These are phyloP conservation scores for Gastracanthus pulcherrimus DNA, from an alignment of 2,888 invertebrate genomes.

Conservation along the genomic window DNA sequence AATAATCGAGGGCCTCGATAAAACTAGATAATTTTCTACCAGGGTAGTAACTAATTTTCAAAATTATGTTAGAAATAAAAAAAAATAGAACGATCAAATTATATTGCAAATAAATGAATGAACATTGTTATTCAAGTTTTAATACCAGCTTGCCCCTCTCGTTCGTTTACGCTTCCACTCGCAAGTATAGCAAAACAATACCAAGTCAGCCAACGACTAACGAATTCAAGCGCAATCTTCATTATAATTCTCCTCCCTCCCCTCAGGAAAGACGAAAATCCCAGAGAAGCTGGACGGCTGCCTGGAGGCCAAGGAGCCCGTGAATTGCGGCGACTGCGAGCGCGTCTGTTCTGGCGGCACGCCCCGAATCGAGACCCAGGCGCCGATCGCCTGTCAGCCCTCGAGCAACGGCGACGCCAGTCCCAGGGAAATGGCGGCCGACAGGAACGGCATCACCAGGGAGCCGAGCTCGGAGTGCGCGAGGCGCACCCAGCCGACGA, in stretches of 20 bases:
- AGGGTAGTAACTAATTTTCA: too few species aligned
- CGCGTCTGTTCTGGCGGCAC: constrained; percentile 72
- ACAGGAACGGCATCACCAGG: constrained; percentile 40
- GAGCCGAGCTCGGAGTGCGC: constrained; percentile 56
- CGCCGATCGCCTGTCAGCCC: constrained; percentile 35
- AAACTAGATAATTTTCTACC: too few species aligned
- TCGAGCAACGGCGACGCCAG: constrained; percentile 18
- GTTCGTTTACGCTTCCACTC: too few species aligned
- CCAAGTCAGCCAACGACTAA: too few species aligned
- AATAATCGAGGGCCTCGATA: too few species aligned
- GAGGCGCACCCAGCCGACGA: background rate
- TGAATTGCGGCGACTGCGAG: constrained; percentile 74
- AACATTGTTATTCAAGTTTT: too few species aligned
- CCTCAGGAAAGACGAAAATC: constrained; percentile 39
- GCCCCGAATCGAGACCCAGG: background rate
- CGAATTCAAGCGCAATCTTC: background rate
- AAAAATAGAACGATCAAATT: too few species aligned
- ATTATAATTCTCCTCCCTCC: background rate
- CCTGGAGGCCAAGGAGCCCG: constrained; percentile 73
- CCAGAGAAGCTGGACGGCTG: constrained; percentile 75
- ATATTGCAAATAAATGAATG: too few species aligned
- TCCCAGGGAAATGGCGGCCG: background rate
- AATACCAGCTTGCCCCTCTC: too few species aligned
- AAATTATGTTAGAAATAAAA: too few species aligned
- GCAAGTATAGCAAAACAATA: too few species aligned